Conservation (phyloP, 2,888 invertebrate species). For the Chymomyza procnemis region DNA sequence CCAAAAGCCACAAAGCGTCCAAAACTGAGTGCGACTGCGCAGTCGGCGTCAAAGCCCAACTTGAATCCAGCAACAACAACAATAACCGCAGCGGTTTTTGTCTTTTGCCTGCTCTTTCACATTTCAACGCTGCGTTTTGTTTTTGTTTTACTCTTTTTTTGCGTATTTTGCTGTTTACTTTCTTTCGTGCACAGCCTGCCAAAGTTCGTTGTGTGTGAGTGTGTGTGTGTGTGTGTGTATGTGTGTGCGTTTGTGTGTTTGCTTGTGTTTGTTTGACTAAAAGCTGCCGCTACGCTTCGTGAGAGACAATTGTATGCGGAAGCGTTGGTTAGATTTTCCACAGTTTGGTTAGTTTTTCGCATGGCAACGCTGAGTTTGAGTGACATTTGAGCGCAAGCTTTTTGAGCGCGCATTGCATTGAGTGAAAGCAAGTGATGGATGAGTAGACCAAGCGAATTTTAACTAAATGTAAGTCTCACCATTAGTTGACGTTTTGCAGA, state of each 20-base stretch:
- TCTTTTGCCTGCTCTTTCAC: constrained; percentile 34
- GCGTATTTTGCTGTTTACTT: constrained; percentile 68
- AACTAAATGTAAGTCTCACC: not conserved
- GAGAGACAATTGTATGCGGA: constrained; percentile 46
- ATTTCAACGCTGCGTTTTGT: constrained; percentile 24
- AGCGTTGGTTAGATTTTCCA: constrained; percentile 53
- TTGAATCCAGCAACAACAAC: constrained; percentile 51
- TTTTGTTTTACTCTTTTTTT: constrained; percentile 32
- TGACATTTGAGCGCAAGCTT: constrained; percentile 5
- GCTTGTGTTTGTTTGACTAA: constrained; percentile 10
- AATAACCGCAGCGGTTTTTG: constrained; percentile 4
- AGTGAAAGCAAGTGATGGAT: not conserved
- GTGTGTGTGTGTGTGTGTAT: constrained; percentile 8
- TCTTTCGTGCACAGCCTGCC: constrained; percentile 66
- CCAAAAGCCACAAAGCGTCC: constrained; percentile 42
- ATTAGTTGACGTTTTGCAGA: too few species aligned
- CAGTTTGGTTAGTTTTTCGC: constrained; percentile 4
- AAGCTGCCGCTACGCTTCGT: constrained; percentile 52
- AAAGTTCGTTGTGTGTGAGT: constrained; percentile 18
- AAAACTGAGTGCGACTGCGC: constrained; percentile 47
- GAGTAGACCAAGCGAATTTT: not conserved
- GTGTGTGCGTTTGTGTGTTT: constrained; percentile 14
- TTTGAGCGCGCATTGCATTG: not conserved
- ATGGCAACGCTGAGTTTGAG: not conserved
- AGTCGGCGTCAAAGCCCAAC: constrained; percentile 54